These are phyloP conservation scores for Dromococcyx pavoninus DNA, from an alignment of 2,797 vertebrate species.

Conservation along the genomic window DNA sequence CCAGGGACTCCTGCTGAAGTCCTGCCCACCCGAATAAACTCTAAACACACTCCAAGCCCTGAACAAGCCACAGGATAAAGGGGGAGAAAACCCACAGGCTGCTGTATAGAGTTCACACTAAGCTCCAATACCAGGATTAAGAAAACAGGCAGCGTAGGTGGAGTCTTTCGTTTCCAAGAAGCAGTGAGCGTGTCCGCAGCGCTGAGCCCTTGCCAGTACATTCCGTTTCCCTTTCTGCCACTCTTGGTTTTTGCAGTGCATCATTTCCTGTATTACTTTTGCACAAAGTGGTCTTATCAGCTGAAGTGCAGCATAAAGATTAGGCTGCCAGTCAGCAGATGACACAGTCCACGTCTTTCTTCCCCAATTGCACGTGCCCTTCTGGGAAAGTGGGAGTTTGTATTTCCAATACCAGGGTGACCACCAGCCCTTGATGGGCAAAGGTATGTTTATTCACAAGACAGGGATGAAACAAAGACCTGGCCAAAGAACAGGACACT, in stretches of 20 bases:
- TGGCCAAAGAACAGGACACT: background rate
- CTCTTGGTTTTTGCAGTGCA: slow-evolving; percentile 49
- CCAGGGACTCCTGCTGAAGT: background rate
- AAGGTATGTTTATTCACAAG: background rate
- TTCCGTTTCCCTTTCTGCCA: slow-evolving; percentile 64
- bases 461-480: background rate
- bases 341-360: slow-evolving; percentile 4
- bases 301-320: slow-evolving; percentile 74
- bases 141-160: background rate
- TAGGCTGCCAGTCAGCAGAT: slow-evolving; percentile 71
- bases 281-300: slow-evolving; percentile 75
- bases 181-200: background rate
- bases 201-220: slow-evolving; percentile 57
- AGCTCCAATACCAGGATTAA: background rate
- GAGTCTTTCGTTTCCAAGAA: slow-evolving; percentile 34
- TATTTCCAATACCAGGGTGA: background rate
- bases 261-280: slow-evolving; percentile 77
- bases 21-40: background rate
- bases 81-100: background rate
- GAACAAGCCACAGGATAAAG: background rate
- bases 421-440: background rate
- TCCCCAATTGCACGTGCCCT: background rate
- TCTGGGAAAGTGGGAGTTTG: background rate
- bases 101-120: background rate
- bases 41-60: background rate